Evolutionary conservation across 2,797 vertebrate species (phyloP).

Genomic region (Platyrinchus mystaceus): DNA sequence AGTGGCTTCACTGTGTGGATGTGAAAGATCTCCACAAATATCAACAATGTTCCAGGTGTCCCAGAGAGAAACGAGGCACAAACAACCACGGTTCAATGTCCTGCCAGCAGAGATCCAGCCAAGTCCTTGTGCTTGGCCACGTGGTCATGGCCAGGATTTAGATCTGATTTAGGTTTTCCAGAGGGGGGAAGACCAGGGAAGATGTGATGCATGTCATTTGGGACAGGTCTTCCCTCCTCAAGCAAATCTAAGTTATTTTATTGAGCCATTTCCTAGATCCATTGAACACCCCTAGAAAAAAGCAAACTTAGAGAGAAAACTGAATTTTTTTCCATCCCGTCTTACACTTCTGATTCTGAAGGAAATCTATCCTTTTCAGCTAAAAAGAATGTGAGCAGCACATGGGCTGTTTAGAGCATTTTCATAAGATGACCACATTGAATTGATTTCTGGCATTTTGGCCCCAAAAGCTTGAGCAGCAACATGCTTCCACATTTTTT

Average conservation of each 20-base stretch:
- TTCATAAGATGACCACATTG: constrained; percentile 15
- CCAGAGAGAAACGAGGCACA: not conserved
- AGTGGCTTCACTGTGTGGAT: not conserved
- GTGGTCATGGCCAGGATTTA: not conserved
- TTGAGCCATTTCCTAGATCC: not conserved
- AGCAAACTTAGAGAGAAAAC: not conserved
- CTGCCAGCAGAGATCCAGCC: not conserved
- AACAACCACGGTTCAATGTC: rapidly evolving
- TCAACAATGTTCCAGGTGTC: not conserved
- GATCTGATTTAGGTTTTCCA: not conserved
- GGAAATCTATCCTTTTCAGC: not conserved
- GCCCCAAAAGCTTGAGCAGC: not conserved
- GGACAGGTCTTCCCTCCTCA: not conserved
- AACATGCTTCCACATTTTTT: constrained; percentile 25
- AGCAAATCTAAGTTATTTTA: not conserved
- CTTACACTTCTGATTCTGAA: not conserved
- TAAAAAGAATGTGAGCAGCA: not conserved
- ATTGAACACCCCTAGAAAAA: not conserved
- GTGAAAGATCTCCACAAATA: not conserved
- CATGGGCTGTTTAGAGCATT: not conserved
- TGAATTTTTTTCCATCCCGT: not conserved
- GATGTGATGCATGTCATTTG: rapidly evolving
- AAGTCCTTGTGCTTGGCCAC: not conserved
- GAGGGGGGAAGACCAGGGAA: not conserved
- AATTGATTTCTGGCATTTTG: not conserved